Conservation (phyloP, 1,140 invertebrate genomes). For the Trachymyrmex cornetzi region DNA sequence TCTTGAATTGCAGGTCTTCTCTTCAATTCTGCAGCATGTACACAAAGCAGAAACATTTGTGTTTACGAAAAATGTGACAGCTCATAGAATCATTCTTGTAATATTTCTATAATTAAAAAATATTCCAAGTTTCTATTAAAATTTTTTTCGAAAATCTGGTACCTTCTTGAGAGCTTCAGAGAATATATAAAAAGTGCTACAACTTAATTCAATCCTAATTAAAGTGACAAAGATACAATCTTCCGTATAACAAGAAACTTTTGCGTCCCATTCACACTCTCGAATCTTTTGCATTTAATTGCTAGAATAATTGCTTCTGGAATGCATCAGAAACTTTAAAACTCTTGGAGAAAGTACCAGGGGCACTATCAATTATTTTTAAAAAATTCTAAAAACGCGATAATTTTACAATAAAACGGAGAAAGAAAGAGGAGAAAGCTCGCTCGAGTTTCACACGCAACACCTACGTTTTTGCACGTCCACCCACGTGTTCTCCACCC, state of each 20-base stretch:
- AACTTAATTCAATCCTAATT: not conserved
- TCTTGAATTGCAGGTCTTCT: no score
- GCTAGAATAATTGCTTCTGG: not conserved
- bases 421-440: not conserved
- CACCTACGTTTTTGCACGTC: constrained; percentile 34
- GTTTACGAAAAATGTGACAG: not conserved
- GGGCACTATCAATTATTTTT: not conserved
- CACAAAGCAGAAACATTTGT: no score
- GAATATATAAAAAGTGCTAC: not conserved
- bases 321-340: not conserved
- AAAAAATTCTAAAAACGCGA: not conserved
- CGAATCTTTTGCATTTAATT: not conserved
- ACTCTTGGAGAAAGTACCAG: not conserved
- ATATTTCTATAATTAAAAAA: not conserved
- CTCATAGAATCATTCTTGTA: not conserved
- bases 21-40: no score
- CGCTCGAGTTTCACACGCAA: constrained; percentile 32
- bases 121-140: not conserved
- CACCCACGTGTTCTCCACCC: constrained; percentile 16
- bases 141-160: not conserved
- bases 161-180: not conserved
- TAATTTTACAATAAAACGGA: not conserved
- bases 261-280: not conserved
- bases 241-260: not conserved
- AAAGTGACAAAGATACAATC: not conserved